Evolutionary conservation across 2,888 invertebrate genomes (phyloP), one percentile per base, ranked within the genome.

Genomic region (Drosophila antonietae): DNA sequence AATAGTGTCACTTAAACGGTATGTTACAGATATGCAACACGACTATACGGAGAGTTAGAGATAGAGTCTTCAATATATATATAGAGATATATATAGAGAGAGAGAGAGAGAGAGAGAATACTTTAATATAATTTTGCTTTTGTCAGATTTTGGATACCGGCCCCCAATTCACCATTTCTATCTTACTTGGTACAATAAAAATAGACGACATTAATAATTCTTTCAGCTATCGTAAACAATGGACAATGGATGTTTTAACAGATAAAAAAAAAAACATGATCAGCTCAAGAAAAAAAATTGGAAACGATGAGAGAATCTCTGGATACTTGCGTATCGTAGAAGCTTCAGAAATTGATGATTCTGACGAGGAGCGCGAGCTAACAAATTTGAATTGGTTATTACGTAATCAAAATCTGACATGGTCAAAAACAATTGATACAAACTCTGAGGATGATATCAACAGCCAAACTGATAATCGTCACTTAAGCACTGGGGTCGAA

Each of bases 301-400:
- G 23, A 5, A 43, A 10, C 4, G 44, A 44, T 14, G 49, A 15
- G 15, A 10, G 18, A 8, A 33, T 28, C 10, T 28, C 18, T 1
- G 43, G 6, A 12, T 43, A 49, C 41, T 47, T 14, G 5, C 39
- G 20, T 3, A 12, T 14, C 0, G 31, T 20, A 7, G n/a, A 12
- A n/a, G 15, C 39, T 1, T 9, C 59, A 6, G 64, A 65, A 9
- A 10, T 35, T 23, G 88, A 89, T 18, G 90, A 90, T 51, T 89
- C 88, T 0, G 92, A 92, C 39, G 91, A 91, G 20, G 93, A 93
- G 60, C 81, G 86, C 15, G 93, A 93, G 57, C 72, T 93, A 18
- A 93, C 93, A 2, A 93, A 91, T 68, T 70, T 93, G 10, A 91
- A 89, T 37, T 93, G 93, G 93, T 71, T 93, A 23, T 62, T 93